Evolutionary conservation across 2,888 invertebrate genomes (phyloP).

Genomic region (Nymphalis urticae): DNA sequence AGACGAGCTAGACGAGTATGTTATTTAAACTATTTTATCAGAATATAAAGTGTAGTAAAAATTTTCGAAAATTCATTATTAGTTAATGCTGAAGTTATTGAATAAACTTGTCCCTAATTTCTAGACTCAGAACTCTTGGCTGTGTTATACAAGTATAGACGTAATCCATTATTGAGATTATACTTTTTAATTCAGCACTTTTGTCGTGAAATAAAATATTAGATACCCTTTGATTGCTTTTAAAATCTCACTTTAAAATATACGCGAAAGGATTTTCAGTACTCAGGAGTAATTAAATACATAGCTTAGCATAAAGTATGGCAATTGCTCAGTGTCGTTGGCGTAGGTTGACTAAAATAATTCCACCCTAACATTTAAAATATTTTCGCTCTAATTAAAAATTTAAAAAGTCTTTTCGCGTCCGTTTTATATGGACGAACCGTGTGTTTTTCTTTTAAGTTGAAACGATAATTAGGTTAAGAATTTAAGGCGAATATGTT

Average conservation of each 20-base stretch:
- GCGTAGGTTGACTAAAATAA: constrained; percentile 54
- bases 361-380: constrained; percentile 32
- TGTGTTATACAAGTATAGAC: too few species aligned
- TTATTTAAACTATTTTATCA: too few species aligned
- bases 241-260: constrained; percentile 24
- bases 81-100: too few species aligned
- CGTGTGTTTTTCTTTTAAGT: not conserved
- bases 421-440: not conserved
- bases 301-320: constrained; percentile 68
- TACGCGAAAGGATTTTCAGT: constrained; percentile 37
- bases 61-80: too few species aligned
- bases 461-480: constrained; percentile 5
- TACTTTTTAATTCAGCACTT: not conserved
- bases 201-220: constrained; percentile 8
- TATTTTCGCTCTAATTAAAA: constrained; percentile 26
- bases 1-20: too few species aligned
- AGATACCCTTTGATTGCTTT: constrained; percentile 7
- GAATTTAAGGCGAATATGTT: not conserved
- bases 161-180: not conserved
- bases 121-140: too few species aligned
- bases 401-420: constrained; percentile 18
- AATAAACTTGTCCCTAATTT: too few species aligned
- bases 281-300: constrained; percentile 73
- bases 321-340: constrained; percentile 70
- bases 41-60: too few species aligned